A percentile compares a stretch with the other conserved stretches of the same genome.
These are phyloP conservation scores for Heliocidaris erythrogramma DNA, from an alignment of 35 echinoderm and acorn worm species.

Conservation along the genomic window DNA sequence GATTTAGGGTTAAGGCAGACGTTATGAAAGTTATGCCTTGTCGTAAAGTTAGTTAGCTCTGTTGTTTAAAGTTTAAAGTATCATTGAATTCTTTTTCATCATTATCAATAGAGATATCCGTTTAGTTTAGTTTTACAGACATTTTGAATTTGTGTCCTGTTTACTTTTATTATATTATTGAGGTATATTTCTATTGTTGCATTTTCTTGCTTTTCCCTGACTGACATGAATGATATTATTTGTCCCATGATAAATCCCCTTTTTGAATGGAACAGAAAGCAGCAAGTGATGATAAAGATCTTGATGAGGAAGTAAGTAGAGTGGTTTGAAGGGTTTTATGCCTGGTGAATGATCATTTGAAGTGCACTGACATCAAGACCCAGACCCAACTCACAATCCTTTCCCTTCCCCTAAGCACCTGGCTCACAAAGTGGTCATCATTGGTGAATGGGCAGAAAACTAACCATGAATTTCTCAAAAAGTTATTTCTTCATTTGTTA, in stretches of 20 bases:
- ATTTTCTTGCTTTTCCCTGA: neutral
- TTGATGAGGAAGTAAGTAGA: slow-evolving; percentile 50
- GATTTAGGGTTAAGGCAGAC: neutral
- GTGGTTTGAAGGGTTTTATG: neutral
- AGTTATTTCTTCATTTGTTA: neutral
- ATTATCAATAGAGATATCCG: neutral
- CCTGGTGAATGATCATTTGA: slow-evolving; percentile 37
- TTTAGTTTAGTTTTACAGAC: neutral
- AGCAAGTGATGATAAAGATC: slow-evolving; percentile 49
- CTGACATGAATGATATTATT: neutral
- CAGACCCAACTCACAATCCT: neutral
- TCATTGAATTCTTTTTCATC: neutral
- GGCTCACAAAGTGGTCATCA: neutral
- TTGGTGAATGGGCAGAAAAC: neutral
- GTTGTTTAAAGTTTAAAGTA: neutral
- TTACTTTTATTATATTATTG: neutral
- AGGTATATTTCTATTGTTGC: neutral
- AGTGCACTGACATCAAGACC: slow-evolving; percentile 37
- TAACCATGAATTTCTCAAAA: neutral
- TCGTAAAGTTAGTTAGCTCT: neutral
- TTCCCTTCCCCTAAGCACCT: neutral
- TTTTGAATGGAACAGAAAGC: slow-evolving; percentile 35
- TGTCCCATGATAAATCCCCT: slow-evolving; percentile 30
- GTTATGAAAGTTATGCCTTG: neutral
- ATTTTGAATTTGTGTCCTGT: neutral